Conservation (phyloP, 2,797 vertebrate genomes). For the Chloroceryle amazona region DNA sequence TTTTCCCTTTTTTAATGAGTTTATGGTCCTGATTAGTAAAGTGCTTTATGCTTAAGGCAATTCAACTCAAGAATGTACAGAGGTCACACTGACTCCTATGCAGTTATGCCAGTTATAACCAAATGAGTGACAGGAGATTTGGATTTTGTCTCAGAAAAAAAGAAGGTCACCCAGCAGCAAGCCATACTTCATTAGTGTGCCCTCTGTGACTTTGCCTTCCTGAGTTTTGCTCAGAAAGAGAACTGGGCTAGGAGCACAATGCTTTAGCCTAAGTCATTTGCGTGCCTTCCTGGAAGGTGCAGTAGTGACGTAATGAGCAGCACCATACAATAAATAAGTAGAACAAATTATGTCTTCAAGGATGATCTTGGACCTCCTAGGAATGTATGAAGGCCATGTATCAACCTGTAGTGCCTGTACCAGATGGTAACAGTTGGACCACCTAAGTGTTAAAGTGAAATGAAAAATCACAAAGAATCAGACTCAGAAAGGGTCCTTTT, state of each 20-base stretch:
- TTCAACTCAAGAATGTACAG: background rate
- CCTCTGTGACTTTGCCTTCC: background rate
- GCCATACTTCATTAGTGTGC: background rate
- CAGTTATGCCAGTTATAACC: background rate
- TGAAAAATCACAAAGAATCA: background rate
- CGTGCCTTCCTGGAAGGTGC: background rate
- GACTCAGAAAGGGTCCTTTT: background rate
- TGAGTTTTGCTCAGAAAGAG: background rate
- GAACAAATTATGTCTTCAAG: background rate
- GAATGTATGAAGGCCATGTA: fast-evolving
- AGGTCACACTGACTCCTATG: background rate
- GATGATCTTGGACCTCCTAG: background rate
- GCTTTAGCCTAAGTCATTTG: background rate
- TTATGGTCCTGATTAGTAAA: constrained; percentile 16
- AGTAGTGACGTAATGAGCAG: fast-evolving
- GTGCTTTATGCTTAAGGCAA: background rate
- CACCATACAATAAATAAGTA: background rate
- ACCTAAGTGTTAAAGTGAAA: background rate
- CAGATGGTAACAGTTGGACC: background rate
- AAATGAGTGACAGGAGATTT: background rate
- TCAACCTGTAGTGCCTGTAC: background rate
- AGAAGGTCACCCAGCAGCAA: background rate
- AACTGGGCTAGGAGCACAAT: fast-evolving
- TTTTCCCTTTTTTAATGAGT: background rate
- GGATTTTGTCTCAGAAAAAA: background rate